phyloP scores from a whole-genome alignment of 2,113 vertebrate species.

The Megaceryle torquata region DNA sequence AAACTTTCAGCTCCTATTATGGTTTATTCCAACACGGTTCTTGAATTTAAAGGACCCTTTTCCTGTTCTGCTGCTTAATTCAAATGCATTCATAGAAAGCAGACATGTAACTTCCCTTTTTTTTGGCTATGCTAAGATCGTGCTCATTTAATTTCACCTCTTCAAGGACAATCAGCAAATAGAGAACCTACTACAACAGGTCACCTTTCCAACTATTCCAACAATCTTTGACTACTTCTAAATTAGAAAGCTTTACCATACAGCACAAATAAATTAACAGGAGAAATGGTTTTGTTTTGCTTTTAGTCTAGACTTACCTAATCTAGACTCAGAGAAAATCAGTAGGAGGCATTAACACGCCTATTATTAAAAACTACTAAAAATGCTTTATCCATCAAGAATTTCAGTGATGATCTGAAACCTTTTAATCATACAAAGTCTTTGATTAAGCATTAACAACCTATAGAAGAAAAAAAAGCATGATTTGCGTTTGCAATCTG shows the following conservation, averaged over 20 bases:
- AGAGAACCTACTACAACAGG: neutral
- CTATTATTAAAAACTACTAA: neutral
- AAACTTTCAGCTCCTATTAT: neutral
- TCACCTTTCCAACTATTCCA: neutral
- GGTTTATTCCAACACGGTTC: neutral
- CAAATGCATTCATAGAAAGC: neutral
- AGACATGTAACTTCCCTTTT: neutral
- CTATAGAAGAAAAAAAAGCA: neutral
- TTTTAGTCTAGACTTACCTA: neutral
- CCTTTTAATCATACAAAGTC: neutral
- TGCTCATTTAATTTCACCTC: neutral
- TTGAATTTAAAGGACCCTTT: neutral
- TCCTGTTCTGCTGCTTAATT: neutral
- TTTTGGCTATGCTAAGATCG: neutral
- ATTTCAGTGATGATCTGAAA: neutral
- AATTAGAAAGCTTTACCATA: neutral
- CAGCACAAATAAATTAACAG: neutral
- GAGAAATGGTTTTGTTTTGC: neutral
- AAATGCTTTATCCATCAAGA: neutral
- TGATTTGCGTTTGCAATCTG: neutral
- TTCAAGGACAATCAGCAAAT: neutral
- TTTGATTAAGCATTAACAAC: neutral
- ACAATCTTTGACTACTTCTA: accelerated
- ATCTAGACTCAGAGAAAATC: neutral
- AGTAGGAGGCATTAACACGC: neutral